Percentiles rank a stretch among this genome's conserved stretches.
These are phyloP conservation scores for Anguilla pacifica DNA, from an alignment of 2,797 vertebrate genomes.

Conservation along the genomic window DNA sequence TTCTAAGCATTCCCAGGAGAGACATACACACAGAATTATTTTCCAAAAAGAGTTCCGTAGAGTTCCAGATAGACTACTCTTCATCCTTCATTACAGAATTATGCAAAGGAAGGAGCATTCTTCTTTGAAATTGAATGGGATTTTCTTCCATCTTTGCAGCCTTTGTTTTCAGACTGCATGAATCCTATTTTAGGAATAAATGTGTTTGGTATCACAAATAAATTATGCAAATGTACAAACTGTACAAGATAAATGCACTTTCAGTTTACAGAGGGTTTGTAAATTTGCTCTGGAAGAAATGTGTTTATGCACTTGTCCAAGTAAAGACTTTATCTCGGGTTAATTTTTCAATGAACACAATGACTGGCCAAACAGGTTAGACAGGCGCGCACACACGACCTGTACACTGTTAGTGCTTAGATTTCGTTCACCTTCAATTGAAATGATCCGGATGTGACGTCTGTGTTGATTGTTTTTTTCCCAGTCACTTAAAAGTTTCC, in stretches of 20 bases:
- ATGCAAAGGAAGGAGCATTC: too few species aligned
- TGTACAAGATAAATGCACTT: not conserved
- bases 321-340: not conserved
- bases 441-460: constrained; percentile 30
- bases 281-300: not conserved
- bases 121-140: not conserved
- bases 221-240: too few species aligned
- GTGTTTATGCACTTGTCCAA: not conserved
- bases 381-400: not conserved
- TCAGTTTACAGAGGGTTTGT: not conserved
- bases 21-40: too few species aligned
- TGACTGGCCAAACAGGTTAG: not conserved
- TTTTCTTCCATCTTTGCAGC: too few species aligned
- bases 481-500: constrained; percentile 20
- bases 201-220: not conserved
- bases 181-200: not conserved
- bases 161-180: too few species aligned
- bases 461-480: not conserved
- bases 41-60: too few species aligned
- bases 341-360: not conserved
- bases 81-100: too few species aligned
- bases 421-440: not conserved
- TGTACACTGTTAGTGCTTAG: not conserved
- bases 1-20: not conserved
- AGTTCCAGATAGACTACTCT: too few species aligned